Evolutionary conservation across 2,888 invertebrate species (phyloP).

Genomic region (Panorpa germanica): DNA sequence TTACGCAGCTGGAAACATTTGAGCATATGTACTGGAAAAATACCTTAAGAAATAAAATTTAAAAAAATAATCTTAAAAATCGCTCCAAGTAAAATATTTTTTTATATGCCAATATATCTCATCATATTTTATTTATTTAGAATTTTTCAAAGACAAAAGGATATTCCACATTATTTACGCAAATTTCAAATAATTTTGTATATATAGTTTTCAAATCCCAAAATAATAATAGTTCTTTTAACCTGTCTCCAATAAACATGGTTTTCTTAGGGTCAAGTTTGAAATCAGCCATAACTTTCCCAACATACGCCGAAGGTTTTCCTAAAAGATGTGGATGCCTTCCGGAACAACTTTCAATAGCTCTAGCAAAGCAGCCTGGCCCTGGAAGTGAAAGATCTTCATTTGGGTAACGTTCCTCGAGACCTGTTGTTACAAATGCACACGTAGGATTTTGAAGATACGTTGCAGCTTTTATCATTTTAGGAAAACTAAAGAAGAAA

Average conservation of each 20-base stretch:
- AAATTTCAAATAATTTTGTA: conserved; percentile 1
- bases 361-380: conserved; percentile 53
- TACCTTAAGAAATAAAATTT: conserved; percentile 2
- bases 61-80: neutral
- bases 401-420: conserved; percentile 58
- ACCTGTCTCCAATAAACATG: conserved; percentile 85
- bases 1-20: conserved; percentile 57
- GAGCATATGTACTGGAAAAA: too few relatives aligned
- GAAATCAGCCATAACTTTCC: conserved; percentile 49
- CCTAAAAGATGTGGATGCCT: conserved; percentile 68
- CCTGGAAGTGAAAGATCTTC: conserved; percentile 27
- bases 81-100: conserved; percentile 1
- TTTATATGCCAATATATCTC: conserved; percentile 20
- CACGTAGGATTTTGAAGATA: conserved; percentile 55
- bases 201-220: conserved; percentile 4
- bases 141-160: neutral
- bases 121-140: conserved; percentile 18
- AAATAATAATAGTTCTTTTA: conserved; percentile 13
- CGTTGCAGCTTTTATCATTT: conserved; percentile 68
- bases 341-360: conserved; percentile 61
- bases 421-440: conserved; percentile 72
- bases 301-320: conserved; percentile 73
- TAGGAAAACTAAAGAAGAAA: conserved; percentile 64
- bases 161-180: too few relatives aligned
- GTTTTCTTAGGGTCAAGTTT: conserved; percentile 64